phyloP scores from a whole-genome alignment of 2,888 invertebrate species.

The Lycia hirtaria region DNA sequence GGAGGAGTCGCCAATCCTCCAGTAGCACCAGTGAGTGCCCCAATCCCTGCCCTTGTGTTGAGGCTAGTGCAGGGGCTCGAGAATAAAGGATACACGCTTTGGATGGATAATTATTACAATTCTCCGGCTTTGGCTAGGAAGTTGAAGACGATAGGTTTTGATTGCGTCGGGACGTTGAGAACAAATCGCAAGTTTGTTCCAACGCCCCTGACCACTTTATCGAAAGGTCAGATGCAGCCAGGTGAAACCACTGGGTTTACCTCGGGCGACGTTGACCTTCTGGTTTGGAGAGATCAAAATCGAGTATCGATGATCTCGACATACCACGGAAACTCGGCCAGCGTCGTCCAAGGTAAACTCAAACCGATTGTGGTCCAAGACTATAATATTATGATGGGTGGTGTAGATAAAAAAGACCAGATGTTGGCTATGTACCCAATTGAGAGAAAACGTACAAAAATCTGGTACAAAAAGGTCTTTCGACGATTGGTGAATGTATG shows the following conservation, averaged over 20 bases:
- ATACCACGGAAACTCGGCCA: slow-evolving; percentile 10
- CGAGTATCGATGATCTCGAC: slow-evolving; percentile 5
- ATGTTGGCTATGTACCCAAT: slow-evolving; percentile 41
- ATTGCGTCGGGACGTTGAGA: too few species aligned
- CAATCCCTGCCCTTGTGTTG: too few species aligned
- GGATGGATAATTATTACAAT: too few species aligned
- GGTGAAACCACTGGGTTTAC: not conserved
- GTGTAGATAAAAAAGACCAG: slow-evolving; percentile 42
- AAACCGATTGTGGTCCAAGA: slow-evolving; percentile 33
- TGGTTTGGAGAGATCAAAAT: slow-evolving; percentile 3
- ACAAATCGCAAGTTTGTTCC: too few species aligned
- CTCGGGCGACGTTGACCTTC: not conserved
- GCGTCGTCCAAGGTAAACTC: not conserved
- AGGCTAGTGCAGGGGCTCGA: too few species aligned
- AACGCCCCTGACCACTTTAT: too few species aligned
- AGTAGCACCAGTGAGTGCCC: too few species aligned
- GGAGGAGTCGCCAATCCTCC: too few species aligned
- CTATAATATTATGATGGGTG: slow-evolving; percentile 36
- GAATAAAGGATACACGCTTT: too few species aligned
- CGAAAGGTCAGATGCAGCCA: too few species aligned
- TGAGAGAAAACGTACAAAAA: slow-evolving; percentile 37
- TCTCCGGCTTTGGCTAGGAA: too few species aligned
- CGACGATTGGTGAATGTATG: slow-evolving; percentile 25
- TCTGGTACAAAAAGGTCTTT: slow-evolving; percentile 48
- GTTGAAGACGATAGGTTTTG: too few species aligned